Evolutionary conservation across 2,888 invertebrate genomes (phyloP).

Genomic region (Ischnus inquisitorius): DNA sequence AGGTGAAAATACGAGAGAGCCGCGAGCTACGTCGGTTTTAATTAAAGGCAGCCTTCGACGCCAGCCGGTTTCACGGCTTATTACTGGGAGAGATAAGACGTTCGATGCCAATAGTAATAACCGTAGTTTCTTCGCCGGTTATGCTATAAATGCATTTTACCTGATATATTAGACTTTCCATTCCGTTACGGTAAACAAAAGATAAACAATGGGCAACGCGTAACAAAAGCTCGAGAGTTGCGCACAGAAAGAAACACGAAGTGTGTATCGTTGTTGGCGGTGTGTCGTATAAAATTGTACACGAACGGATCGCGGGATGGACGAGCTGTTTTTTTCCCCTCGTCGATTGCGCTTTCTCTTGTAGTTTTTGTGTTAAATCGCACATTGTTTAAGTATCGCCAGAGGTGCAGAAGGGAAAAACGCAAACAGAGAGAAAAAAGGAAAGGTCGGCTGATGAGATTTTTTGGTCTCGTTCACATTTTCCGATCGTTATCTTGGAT

Average conservation of each 20-base stretch:
- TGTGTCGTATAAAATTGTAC: not conserved
- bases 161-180: constrained; percentile 30
- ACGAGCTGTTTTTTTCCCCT: constrained; percentile 20
- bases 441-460: not conserved
- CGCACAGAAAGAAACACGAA: constrained; percentile 5
- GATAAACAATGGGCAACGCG: not conserved
- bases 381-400: not conserved
- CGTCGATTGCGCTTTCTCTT: not conserved
- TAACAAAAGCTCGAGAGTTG: constrained; percentile 2
- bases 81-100: constrained; percentile 53
- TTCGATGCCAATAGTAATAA: constrained; percentile 57
- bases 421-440: not conserved
- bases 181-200: constrained; percentile 20
- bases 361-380: not conserved
- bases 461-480: no score
- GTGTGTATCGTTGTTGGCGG: not conserved
- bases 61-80: constrained; percentile 66
- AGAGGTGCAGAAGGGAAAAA: not conserved
- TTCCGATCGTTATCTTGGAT: constrained; percentile 12
- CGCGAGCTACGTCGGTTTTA: constrained; percentile 67
- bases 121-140: constrained; percentile 7
- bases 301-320: not conserved
- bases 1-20: constrained; percentile 33
- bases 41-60: constrained; percentile 66
- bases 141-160: constrained; percentile 18